A percentile compares a stretch with the other conserved stretches of the same genome.
These are phyloP conservation scores for Meriones unguiculatus DNA, from an alignment of 2,113 vertebrate genomes.

Conservation along the genomic window DNA sequence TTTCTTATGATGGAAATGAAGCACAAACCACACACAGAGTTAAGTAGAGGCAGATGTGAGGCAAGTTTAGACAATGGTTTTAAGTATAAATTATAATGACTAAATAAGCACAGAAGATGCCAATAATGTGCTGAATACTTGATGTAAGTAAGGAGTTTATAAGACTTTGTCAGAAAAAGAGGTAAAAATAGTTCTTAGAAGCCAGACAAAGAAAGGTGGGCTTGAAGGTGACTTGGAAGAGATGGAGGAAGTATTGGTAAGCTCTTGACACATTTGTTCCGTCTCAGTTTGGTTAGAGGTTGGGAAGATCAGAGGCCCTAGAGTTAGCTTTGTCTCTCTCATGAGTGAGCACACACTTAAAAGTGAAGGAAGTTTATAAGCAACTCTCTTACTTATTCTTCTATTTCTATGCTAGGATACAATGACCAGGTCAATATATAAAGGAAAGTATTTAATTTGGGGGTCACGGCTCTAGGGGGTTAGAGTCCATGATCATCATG, in stretches of 20 bases:
- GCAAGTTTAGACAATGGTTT: background rate
- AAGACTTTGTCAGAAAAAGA: background rate
- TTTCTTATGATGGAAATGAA: slow-evolving; percentile 4
- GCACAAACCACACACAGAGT: background rate
- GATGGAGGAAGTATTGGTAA: no score
- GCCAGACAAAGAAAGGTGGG: background rate
- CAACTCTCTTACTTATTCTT: background rate
- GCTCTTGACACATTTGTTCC: background rate
- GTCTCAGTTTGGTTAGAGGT: background rate
- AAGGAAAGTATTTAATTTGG: background rate
- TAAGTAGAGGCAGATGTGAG: slow-evolving; percentile 15
- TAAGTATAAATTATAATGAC: slow-evolving; percentile 34
- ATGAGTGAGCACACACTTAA: background rate
- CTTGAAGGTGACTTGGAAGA: background rate
- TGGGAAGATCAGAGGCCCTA: background rate
- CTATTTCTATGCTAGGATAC: background rate
- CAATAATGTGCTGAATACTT: slow-evolving; percentile 3
- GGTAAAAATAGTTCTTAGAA: background rate
- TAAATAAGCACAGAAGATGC: slow-evolving; percentile 20
- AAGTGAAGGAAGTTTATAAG: background rate
- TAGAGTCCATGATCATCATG: background rate
- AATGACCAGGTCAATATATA: background rate
- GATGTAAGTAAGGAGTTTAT: background rate
- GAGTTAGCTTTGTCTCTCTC: background rate
- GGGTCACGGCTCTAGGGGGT: background rate